Conservation (phyloP, 2,113 vertebrate species). For the Bambusicola thoracicus region DNA sequence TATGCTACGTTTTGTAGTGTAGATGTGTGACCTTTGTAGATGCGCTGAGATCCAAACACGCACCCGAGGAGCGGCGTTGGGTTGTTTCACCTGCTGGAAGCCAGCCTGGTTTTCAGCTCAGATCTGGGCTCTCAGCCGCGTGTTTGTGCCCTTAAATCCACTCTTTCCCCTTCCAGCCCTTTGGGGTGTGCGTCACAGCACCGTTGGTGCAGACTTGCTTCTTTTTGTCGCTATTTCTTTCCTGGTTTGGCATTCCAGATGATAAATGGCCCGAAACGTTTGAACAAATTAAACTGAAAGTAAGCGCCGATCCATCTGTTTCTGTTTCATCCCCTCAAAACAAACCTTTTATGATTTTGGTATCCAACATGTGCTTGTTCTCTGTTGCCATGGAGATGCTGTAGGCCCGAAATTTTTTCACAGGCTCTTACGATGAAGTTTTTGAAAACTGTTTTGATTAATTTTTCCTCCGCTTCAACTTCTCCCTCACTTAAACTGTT, state of each 20-base stretch:
- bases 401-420: conserved; percentile 74
- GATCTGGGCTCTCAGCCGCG: not conserved
- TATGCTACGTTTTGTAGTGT: not conserved
- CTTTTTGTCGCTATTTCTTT: not conserved
- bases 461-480: conserved; percentile 78
- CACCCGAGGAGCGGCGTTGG: not conserved
- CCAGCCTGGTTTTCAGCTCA: not conserved
- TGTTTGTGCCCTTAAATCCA: not conserved
- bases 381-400: conserved; percentile 81
- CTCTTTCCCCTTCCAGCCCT: not conserved
- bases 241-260: not conserved
- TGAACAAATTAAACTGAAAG: conserved; percentile 46
- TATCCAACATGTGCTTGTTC: conserved; percentile 75
- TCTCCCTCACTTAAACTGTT: conserved; percentile 77
- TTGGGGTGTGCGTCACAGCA: accelerated
- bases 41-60: not conserved
- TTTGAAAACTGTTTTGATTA: conserved; percentile 82
- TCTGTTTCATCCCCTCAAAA: conserved; percentile 70
- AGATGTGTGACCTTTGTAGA: too few relatives aligned
- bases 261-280: conserved; percentile 21
- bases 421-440: conserved; percentile 80
- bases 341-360: conserved; percentile 79
- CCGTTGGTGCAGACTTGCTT: not conserved
- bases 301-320: conserved; percentile 43
- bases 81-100: conserved; percentile 32